Evolutionary conservation across 2,888 invertebrate species (phyloP).

Genomic region (Ornithoptera priamus): DNA sequence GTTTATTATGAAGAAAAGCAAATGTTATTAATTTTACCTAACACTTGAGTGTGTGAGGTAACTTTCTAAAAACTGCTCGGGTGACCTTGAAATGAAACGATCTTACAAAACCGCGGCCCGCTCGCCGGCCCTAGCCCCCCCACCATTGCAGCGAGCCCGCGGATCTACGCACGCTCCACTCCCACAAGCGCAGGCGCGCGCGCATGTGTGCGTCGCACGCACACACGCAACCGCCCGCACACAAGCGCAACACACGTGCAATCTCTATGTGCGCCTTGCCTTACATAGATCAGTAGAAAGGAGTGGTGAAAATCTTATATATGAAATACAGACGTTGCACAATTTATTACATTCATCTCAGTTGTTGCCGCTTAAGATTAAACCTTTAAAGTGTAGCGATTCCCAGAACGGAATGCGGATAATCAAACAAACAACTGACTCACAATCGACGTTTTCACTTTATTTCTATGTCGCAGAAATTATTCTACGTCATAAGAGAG

Average conservation of each 20-base stretch:
- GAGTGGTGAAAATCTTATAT: slow-evolving; percentile 66
- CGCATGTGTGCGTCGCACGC: slow-evolving; percentile 40
- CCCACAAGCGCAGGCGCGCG: slow-evolving; percentile 45
- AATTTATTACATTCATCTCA: slow-evolving; percentile 30
- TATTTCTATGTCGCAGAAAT: slow-evolving; percentile 28
- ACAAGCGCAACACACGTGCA: slow-evolving; percentile 39
- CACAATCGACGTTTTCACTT: slow-evolving; percentile 34
- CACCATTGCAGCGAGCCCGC: slow-evolving; percentile 54
- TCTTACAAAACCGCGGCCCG: slow-evolving; percentile 78
- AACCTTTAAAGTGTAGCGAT: slow-evolving; percentile 18
- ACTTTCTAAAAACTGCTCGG: slow-evolving; percentile 79
- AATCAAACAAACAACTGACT: slow-evolving; percentile 33
- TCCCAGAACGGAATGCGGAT: slow-evolving; percentile 36
- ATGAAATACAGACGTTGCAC: slow-evolving; percentile 41
- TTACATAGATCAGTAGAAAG: slow-evolving; percentile 59
- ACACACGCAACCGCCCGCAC: slow-evolving; percentile 35
- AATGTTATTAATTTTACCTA: slow-evolving; percentile 56
- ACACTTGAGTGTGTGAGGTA: slow-evolving; percentile 64
- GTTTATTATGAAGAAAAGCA: slow-evolving; percentile 32
- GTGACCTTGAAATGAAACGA: slow-evolving; percentile 80
- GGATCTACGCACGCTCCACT: slow-evolving; percentile 56
- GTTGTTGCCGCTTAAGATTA: slow-evolving; percentile 32
- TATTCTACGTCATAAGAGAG: slow-evolving; percentile 16
- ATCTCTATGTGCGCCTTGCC: slow-evolving; percentile 40
- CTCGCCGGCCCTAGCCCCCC: slow-evolving; percentile 65